Evolutionary conservation across 2,888 invertebrate genomes (phyloP).

Genomic region (Volucella bombylans): DNA sequence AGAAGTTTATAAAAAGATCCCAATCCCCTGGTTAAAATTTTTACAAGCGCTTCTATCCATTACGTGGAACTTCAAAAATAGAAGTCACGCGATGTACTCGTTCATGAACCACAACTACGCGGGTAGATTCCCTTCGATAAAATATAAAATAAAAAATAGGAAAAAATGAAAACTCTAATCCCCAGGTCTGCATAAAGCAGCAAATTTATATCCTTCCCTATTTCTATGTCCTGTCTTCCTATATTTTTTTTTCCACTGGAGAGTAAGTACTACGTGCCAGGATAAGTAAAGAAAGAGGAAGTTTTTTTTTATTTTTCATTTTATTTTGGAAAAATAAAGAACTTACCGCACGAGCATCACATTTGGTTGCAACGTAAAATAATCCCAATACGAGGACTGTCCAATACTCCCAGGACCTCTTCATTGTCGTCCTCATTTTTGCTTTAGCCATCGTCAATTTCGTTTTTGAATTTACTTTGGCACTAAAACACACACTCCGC

Average conservation of each 20-base stretch:
- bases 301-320: not conserved
- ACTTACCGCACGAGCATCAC: conserved; percentile 73
- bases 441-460: conserved; percentile 61
- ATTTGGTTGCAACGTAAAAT: conserved; percentile 68
- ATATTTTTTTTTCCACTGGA: conserved; percentile 1
- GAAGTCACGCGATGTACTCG: conserved; percentile 62
- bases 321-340: not conserved
- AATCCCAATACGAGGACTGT: conserved; percentile 70
- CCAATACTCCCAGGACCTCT: conserved; percentile 70
- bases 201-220: conserved; percentile 35
- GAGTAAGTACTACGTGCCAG: conserved; percentile 25
- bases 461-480: conserved; percentile 26
- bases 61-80: conserved; percentile 21
- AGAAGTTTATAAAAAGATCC: conserved; percentile 14
- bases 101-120: conserved; percentile 35
- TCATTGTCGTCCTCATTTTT: conserved; percentile 59
- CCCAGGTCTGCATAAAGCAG: conserved; percentile 15
- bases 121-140: conserved; percentile 19
- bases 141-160: too few relatives aligned
- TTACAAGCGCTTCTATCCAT: conserved; percentile 18
- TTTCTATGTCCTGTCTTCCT: not conserved
- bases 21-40: conserved; percentile 28
- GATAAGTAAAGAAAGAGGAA: conserved; percentile 12
- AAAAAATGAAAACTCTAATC: not conserved
- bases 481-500: conserved; percentile 46